Base-by-base conservation (phyloP, 2,888 invertebrate species). In the Sicus ferrugineus region DNA sequence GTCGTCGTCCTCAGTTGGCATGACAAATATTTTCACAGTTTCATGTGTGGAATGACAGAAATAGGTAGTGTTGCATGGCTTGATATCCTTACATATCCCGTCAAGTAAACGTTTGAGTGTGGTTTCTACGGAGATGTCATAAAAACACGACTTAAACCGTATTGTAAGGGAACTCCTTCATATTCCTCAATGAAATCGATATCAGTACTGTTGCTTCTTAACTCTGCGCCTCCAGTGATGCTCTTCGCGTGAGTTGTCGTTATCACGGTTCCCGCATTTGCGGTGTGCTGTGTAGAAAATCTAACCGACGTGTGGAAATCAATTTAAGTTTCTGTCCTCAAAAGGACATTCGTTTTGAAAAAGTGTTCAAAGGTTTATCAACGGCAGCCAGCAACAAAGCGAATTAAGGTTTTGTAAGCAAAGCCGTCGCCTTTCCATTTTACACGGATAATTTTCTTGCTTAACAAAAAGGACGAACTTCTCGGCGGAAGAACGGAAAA, bases 251-350 rank as follows among this genome's bases (percentile, higher is more conserved):
- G 52, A 31, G n/a, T 62, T 26, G 26, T 42, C 26, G 38, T 61
- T 61, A 14, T 42, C 42, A 21, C n/a, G n/a, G n/a, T n/a, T n/a
- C n/a, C n/a, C n/a, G n/a, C n/a, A n/a, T n/a, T n/a, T n/a, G n/a
- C n/a, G n/a, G n/a, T n/a, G n/a, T n/a, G n/a, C n/a, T n/a, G n/a
- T 28, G 42, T 38, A 28, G 56, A 28, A 56, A 66, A 28, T 54
- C 61, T 61, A 61, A 67, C 59, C 34, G 59, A 67, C 61, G 59
- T 61, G 67, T 59, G 67, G 67, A 67, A 67, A 67, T 67, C 67
- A 67, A 67, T 67, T 67, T 42, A 42, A 46, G 50, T 50, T 48
- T 56, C 7, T 9, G 9, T 21, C 30, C 34, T 42, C 48, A 48
- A 63, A 28, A 66, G 66, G 4, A 48, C 34, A 66, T 38, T 42